Conservation (phyloP, 2,888 invertebrate genomes). For the Hedya salicella region DNA sequence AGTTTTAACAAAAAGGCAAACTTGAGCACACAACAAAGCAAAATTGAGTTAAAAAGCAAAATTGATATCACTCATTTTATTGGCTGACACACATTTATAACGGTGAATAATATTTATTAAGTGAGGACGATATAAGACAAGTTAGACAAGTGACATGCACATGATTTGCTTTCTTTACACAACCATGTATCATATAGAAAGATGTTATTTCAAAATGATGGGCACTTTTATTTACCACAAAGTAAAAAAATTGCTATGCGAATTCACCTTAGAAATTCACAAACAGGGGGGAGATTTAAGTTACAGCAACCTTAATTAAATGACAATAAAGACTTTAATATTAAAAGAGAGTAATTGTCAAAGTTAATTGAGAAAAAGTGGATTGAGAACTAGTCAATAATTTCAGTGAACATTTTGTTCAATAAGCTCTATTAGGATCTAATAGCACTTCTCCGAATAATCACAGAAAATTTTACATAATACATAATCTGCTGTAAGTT, state of each 20-base stretch:
- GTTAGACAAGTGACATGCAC: neutral
- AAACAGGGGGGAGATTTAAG: neutral
- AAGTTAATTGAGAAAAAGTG: no score
- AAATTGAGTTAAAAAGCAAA: neutral
- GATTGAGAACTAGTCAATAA: neutral
- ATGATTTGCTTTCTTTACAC: neutral
- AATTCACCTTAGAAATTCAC: neutral
- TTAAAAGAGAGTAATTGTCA: constrained; percentile 2
- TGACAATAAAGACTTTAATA: neutral
- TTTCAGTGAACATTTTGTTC: constrained; percentile 26
- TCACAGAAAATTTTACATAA: constrained; percentile 17
- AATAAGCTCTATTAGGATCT: constrained; percentile 15
- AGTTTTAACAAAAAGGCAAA: no score
- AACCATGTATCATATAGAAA: neutral
- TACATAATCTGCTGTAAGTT: neutral
- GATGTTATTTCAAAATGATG: neutral
- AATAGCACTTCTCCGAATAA: constrained; percentile 22
- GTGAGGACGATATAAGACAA: neutral
- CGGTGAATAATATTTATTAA: neutral
- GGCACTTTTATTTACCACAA: neutral
- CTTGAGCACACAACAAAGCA: no score
- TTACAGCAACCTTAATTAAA: no score
- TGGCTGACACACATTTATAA: neutral
- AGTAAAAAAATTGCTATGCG: neutral
- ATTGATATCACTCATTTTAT: neutral